Conservation (phyloP, 23 tunicate genomes). For the Trididemnum clinides region DNA sequence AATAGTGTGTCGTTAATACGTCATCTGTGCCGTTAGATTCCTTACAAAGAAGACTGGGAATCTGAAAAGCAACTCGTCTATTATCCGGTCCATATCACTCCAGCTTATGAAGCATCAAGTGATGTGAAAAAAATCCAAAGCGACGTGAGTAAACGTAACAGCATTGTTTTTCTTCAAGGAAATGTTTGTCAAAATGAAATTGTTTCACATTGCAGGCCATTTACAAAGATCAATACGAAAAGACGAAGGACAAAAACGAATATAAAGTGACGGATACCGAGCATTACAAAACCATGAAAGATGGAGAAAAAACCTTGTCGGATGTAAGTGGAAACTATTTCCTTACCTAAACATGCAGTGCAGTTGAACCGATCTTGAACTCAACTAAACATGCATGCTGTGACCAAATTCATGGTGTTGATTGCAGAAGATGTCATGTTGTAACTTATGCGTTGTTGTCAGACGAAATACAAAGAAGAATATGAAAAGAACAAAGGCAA, state of each 20-base stretch:
- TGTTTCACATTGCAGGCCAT: too few relatives aligned
- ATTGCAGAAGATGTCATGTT: too few relatives aligned
- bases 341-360: background rate
- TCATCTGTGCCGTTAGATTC: conserved; percentile 28
- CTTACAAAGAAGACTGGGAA: conserved; percentile 93
- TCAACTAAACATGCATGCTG: too few relatives aligned
- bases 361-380: too few relatives aligned
- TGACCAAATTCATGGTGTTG: too few relatives aligned
- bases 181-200: too few relatives aligned
- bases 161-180: too few relatives aligned
- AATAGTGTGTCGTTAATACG: background rate
- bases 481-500: conserved; percentile 85
- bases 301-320: conserved; percentile 10
- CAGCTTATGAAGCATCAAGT: conserved; percentile 84
- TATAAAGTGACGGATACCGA: conserved; percentile 60
- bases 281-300: conserved; percentile 36
- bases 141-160: conserved; percentile 29
- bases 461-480: conserved; percentile 67
- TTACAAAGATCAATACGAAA: too few relatives aligned
- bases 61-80: conserved; percentile 81
- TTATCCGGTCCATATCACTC: conserved; percentile 97
- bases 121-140: conserved; percentile 85
- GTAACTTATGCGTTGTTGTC: too few relatives aligned
- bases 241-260: too few relatives aligned
- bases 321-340: conserved; percentile 41